Percentiles rank a stretch among this genome's conserved stretches.
Conservation (phyloP, 2,113 vertebrate genomes). For the Cololabis saira region DNA sequence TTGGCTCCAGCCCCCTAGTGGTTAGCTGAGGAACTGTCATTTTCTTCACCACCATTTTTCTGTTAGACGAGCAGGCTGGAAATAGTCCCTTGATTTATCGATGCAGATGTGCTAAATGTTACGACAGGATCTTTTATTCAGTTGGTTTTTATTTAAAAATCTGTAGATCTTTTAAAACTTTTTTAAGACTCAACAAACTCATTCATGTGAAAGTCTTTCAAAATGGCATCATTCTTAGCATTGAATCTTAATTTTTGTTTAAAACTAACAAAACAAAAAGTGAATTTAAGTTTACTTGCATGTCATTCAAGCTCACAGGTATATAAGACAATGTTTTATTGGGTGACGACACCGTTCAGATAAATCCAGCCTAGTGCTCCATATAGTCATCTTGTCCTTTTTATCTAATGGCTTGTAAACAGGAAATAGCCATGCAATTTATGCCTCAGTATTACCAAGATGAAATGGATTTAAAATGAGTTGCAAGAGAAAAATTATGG, state of each 20-base stretch:
- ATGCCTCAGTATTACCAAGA: slow-evolving; percentile 16
- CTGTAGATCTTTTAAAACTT: too few species aligned
- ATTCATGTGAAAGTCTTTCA: too few species aligned
- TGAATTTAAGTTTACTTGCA: not conserved
- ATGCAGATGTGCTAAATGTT: too few species aligned
- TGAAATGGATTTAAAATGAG: slow-evolving; percentile 37
- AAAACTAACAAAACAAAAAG: not conserved
- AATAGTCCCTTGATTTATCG: too few species aligned
- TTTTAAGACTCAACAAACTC: too few species aligned
- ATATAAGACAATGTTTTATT: slow-evolving; percentile 5
- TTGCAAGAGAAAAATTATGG: slow-evolving; percentile 1
- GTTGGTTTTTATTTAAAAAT: too few species aligned
- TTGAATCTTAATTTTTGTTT: slow-evolving; percentile 6
- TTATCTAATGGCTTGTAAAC: slow-evolving; percentile 1
- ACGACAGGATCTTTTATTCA: too few species aligned
- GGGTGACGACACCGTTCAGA: not conserved
- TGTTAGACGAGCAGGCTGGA: too few species aligned
- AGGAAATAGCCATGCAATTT: not conserved
- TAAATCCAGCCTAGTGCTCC: slow-evolving; percentile 26
- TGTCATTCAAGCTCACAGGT: slow-evolving; percentile 2
- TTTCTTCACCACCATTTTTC: too few species aligned
- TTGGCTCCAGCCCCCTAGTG: too few species aligned
- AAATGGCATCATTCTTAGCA: too few species aligned
- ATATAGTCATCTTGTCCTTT: slow-evolving; percentile 14
- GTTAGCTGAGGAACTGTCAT: too few species aligned